phyloP scores from a whole-genome alignment of 2,797 vertebrate genomes.

The Melanotaenia pygmaea region DNA sequence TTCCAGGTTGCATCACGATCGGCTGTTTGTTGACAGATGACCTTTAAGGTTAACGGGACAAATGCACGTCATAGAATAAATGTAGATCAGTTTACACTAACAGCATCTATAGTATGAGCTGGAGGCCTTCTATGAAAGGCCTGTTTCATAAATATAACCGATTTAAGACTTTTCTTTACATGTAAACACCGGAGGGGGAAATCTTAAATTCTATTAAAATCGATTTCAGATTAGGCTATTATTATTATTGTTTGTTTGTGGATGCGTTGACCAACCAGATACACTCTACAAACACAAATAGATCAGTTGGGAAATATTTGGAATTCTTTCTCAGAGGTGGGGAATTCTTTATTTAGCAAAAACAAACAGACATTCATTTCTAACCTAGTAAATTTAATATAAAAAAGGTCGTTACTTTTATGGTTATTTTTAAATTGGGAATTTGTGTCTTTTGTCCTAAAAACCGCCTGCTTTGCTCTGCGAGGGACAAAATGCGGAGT shows the following conservation, averaged over 20 bases:
- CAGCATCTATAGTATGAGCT: background rate
- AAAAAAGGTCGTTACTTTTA: background rate
- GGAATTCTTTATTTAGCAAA: background rate
- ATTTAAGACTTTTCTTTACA: background rate
- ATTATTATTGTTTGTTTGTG: constrained; percentile 1
- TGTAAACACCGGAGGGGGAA: background rate
- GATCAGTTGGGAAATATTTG: constrained; percentile 26
- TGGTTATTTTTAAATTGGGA: background rate
- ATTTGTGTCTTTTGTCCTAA: constrained; percentile 39
- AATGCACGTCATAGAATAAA: background rate
- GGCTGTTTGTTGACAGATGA: constrained; percentile 26
- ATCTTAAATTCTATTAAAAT: constrained; percentile 14
- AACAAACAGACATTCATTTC: background rate
- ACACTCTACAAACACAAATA: background rate
- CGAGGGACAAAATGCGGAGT: constrained; percentile 88
- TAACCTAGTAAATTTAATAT: background rate
- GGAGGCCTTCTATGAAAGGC: constrained; percentile 60
- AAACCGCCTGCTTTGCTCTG: constrained; percentile 76
- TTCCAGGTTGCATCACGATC: constrained; percentile 10
- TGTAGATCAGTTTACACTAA: constrained; percentile 9
- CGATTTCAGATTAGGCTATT: constrained; percentile 1
- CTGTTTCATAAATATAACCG: constrained; percentile 17
- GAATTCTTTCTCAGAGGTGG: background rate
- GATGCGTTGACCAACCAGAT: constrained; percentile 21
- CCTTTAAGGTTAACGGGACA: constrained; percentile 37